phyloP scores from a whole-genome alignment of 1,140 invertebrate genomes.

The Drosophila sucinea region DNA sequence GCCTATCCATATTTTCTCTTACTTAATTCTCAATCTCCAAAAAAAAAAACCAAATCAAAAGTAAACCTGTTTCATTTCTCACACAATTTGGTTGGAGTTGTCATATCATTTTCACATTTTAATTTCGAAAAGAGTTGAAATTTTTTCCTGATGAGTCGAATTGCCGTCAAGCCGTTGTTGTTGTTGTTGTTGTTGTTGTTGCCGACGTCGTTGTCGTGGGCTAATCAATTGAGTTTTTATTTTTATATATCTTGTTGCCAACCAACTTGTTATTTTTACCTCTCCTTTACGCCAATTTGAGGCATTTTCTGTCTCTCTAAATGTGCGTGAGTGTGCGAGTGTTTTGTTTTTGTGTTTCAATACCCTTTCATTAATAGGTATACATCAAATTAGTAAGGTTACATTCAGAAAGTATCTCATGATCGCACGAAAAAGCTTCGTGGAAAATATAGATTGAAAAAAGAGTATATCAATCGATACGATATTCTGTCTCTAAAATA shows the following conservation, averaged over 20 bases:
- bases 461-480: too few species aligned
- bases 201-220: constrained; percentile 6
- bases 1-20: not conserved
- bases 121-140: constrained; percentile 22
- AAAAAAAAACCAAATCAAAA: not conserved
- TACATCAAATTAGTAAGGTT: not conserved
- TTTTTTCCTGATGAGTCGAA: constrained; percentile 38
- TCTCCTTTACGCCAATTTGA: not conserved
- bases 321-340: not conserved
- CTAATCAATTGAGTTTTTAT: constrained; percentile 48
- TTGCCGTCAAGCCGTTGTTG: not conserved
- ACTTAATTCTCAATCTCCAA: not conserved
- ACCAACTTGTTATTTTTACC: constrained; percentile 9
- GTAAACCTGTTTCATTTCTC: constrained; percentile 16
- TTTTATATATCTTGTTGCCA: constrained; percentile 47
- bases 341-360: not conserved
- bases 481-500: too few species aligned
- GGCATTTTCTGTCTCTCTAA: constrained; percentile 6
- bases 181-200: not conserved
- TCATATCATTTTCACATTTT: constrained; percentile 31
- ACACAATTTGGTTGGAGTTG: constrained; percentile 4
- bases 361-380: not conserved
- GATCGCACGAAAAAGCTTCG: too few species aligned
- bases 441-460: too few species aligned
- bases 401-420: too few species aligned